Percentiles rank a stretch among this genome's conserved stretches.
Evolutionary conservation across 2,888 invertebrate genomes (phyloP).

Genomic region (Mellilla xanthometata): DNA sequence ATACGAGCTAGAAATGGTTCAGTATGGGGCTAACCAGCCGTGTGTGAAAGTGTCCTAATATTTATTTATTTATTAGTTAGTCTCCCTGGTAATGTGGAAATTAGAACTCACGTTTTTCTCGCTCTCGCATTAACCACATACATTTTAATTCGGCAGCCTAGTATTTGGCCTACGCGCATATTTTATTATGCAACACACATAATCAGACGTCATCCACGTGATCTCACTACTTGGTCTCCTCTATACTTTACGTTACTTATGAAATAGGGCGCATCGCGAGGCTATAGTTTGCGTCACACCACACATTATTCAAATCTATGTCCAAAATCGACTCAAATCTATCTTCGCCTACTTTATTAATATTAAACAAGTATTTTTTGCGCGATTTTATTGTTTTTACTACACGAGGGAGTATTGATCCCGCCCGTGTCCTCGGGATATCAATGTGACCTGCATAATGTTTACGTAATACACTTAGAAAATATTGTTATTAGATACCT

Average conservation of each 20-base stretch:
- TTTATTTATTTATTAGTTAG: too few relatives aligned
- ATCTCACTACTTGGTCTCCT: background rate
- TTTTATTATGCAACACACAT: slow-evolving; percentile 1
- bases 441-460: slow-evolving; percentile 23
- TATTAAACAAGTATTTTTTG: slow-evolving; percentile 59
- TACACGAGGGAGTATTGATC: slow-evolving; percentile 27
- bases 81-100: too few relatives aligned
- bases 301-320: slow-evolving; percentile 68
- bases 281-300: slow-evolving; percentile 68
- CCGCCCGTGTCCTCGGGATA: slow-evolving; percentile 18
- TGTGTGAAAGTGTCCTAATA: too few relatives aligned
- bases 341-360: slow-evolving; percentile 52
- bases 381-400: slow-evolving; percentile 31
- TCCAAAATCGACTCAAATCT: slow-evolving; percentile 61
- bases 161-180: background rate
- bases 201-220: background rate
- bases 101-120: too few relatives aligned
- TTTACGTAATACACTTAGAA: slow-evolving; percentile 17
- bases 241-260: slow-evolving; percentile 46
- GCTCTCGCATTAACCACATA: too few relatives aligned
- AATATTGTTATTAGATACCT: slow-evolving; percentile 19
- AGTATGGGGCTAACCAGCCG: too few relatives aligned
- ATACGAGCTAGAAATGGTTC: too few relatives aligned
- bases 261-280: slow-evolving; percentile 72
- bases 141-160: background rate